Base-by-base conservation (phyloP, 2,888 invertebrate genomes). In the Xanthorhoe spadicearia region DNA sequence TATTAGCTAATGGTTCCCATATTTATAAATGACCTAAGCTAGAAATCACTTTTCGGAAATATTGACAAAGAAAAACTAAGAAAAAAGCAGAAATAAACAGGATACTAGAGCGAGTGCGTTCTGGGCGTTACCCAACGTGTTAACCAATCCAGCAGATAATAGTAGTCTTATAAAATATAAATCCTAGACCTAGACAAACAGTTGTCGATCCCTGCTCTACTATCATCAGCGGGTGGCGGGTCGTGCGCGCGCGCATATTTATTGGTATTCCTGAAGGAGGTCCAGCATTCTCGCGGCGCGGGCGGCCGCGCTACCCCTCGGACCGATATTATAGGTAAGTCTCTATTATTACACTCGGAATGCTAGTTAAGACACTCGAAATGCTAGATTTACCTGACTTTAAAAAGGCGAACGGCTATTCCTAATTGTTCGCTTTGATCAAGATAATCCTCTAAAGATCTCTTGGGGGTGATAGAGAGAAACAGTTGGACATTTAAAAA, bases 231-330 rank as follows among this genome's bases (percentile, higher is more conserved):
- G 58, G 55, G 74, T 75, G 73, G 68, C 72, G 76, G 83, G 83
- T 82, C 81, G 79, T 82, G 84, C 84, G 87, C 80, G 74, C 73
- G 77, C 88, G 86, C 88, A 89, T 92, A 92, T 92, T 89, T 91
- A 92, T 87, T 83, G 84, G 81, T 81, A 82, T 77, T 80, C 76
- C 79, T 76, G 56, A 73, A 69, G 74, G 74, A 77, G 80, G 77
- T 73, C 78, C 79, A 80, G 79, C 89, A 89, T 86, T 88, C 79
- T 75, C 68, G 88, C 87, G 88, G 90, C 87, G 90, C 87, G 87
- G 85, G 87, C 88, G 86, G 86, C 88, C 87, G 89, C 86, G 83
- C 86, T 76, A 81, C 87, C 89, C 82, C 74, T 59, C 66, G 46
- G 50, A 66, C 56, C 8, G 2, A 48, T 62, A 51, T 48, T 55